phyloP scores from a whole-genome alignment of 2,797 vertebrate species.

The Zenarchopterus dispar region DNA sequence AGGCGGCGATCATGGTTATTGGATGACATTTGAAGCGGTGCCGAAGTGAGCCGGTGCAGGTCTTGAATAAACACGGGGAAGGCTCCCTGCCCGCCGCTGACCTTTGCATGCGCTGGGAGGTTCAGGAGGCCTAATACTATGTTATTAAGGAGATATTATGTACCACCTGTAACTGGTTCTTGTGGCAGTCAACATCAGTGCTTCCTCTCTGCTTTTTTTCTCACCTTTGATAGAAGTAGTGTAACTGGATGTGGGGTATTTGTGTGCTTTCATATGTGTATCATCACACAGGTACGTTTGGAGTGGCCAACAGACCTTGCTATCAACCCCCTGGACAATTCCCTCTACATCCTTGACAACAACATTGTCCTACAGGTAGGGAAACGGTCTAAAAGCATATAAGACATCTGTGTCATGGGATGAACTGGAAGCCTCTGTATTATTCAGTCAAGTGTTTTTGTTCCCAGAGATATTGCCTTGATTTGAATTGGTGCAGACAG shows the following conservation, averaged over 20 bases:
- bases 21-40: slow-evolving; percentile 79
- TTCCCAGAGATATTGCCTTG: background rate
- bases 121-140: slow-evolving; percentile 69
- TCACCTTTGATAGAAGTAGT: slow-evolving; percentile 1
- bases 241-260: background rate
- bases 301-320: slow-evolving; percentile 97
- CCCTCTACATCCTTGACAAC: slow-evolving; percentile 96
- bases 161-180: slow-evolving; percentile 61
- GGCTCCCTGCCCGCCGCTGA: slow-evolving; percentile 71
- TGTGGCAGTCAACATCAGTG: slow-evolving; percentile 10
- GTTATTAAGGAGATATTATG: slow-evolving; percentile 74
- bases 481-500: background rate
- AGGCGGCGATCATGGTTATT: slow-evolving; percentile 73
- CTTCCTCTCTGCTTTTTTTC: slow-evolving; percentile 29
- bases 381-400: background rate
- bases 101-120: slow-evolving; percentile 75
- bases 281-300: slow-evolving; percentile 83
- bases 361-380: slow-evolving; percentile 90
- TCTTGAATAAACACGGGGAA: slow-evolving; percentile 76
- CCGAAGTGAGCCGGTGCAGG: slow-evolving; percentile 55
- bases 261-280: slow-evolving; percentile 3
- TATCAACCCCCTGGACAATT: slow-evolving; percentile 95
- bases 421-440: too few relatives aligned
- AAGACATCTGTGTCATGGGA: background rate
- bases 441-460: background rate